These are phyloP conservation scores for Columba guinea DNA, from an alignment of 2,797 vertebrate genomes.

Conservation along the genomic window DNA sequence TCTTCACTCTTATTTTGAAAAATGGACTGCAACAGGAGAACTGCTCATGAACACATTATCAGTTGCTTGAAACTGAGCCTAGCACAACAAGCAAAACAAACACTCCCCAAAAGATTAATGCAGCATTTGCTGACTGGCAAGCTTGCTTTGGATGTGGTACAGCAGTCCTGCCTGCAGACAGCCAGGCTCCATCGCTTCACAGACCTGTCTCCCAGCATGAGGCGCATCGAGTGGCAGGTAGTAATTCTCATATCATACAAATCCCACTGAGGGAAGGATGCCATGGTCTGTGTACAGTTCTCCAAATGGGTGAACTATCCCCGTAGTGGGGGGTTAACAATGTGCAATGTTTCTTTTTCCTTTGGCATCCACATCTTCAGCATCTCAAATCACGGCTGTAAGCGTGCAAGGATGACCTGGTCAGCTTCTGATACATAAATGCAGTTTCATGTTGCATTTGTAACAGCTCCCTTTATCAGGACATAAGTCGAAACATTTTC, in stretches of 20 bases:
- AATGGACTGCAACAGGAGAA: constrained; percentile 74
- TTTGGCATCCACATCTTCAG: constrained; percentile 72
- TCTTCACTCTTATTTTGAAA: constrained; percentile 81
- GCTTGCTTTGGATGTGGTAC: constrained; percentile 46
- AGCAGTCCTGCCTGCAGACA: constrained; percentile 25
- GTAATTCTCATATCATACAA: constrained; percentile 80
- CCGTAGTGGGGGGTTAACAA: constrained; percentile 57
- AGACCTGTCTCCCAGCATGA: constrained; percentile 76
- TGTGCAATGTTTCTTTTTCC: constrained; percentile 68
- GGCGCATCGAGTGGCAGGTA: constrained; percentile 84
- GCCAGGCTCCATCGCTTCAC: constrained; percentile 74
- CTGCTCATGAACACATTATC: constrained; percentile 76
- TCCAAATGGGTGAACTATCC: constrained; percentile 79
- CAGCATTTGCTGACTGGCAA: constrained; percentile 8
- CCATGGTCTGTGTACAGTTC: constrained; percentile 68
- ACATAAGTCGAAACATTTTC: constrained; percentile 79
- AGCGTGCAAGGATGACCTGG: constrained; percentile 81
- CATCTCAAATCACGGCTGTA: constrained; percentile 72
- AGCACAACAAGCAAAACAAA: constrained; percentile 30
- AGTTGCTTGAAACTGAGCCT: constrained; percentile 85
- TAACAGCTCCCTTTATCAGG: constrained; percentile 73
- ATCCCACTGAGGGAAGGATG: constrained; percentile 79
- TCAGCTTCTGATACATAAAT: constrained; percentile 80
- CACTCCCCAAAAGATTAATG: constrained; percentile 49
- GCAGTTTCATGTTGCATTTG: constrained; percentile 76